Evolutionary conservation across 2,888 invertebrate species (phyloP).

Genomic region (Andricus curvator): DNA sequence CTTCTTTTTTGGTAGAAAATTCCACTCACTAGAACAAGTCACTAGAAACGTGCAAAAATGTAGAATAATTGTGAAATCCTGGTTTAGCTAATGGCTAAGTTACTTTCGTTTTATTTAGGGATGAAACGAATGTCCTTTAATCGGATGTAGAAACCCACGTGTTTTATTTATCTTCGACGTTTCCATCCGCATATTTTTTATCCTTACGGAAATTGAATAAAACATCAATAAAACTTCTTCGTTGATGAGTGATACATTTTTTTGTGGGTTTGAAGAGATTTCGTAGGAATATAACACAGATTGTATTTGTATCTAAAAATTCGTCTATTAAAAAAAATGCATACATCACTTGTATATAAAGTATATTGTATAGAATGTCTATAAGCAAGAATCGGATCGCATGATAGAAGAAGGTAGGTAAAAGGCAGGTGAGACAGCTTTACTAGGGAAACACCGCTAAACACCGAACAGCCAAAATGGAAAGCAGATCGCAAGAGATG

Average conservation of each 20-base stretch:
- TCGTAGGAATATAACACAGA: background rate
- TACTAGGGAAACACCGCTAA: slow-evolving; percentile 60
- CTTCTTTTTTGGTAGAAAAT: no score
- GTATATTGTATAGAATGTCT: slow-evolving; percentile 9
- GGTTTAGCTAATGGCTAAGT: no score
- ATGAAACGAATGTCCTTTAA: background rate
- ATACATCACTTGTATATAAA: background rate
- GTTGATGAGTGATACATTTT: background rate
- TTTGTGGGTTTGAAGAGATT: background rate
- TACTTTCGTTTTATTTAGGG: no score
- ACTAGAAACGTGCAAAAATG: no score
- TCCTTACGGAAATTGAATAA: slow-evolving; percentile 63
- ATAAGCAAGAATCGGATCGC: slow-evolving; percentile 43
- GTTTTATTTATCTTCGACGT: slow-evolving; percentile 51
- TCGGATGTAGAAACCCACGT: background rate
- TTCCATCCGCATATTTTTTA: slow-evolving; percentile 71
- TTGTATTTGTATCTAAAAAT: slow-evolving; percentile 18
- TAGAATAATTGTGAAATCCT: no score
- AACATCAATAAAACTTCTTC: background rate
- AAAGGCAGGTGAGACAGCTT: slow-evolving; percentile 69
- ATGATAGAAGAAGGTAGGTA: slow-evolving; percentile 56
- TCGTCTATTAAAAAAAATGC: slow-evolving; percentile 16
- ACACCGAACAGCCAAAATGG: slow-evolving; percentile 68
- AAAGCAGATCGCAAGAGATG: slow-evolving; percentile 59
- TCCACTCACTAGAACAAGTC: no score